Conservation (phyloP, 2,888 invertebrate species). For the Notocelia uddmanniana region DNA sequence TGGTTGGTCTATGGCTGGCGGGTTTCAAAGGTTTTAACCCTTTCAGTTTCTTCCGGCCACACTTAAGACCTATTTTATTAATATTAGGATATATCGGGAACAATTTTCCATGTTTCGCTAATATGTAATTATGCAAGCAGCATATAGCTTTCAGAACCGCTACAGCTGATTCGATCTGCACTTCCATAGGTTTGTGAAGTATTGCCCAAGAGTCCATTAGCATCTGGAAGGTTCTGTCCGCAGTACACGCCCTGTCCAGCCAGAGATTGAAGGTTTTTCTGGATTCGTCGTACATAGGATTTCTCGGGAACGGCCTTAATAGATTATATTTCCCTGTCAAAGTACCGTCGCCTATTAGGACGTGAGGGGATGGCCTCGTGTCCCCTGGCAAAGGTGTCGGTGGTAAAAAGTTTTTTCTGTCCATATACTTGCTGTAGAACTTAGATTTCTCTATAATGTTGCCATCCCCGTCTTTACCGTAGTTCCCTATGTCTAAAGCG, state of each 20-base stretch:
- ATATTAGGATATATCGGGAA: not conserved
- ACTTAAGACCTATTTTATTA: not conserved
- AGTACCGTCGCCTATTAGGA: not conserved
- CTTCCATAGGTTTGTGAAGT: slow-evolving; percentile 8
- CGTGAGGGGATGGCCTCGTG: not conserved
- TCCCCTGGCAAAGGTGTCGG: slow-evolving; percentile 11
- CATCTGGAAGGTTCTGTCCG: slow-evolving; percentile 14
- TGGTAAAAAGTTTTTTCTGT: not conserved
- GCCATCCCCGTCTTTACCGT: not conserved
- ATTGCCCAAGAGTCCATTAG: slow-evolving; percentile 13
- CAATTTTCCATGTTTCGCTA: slow-evolving; percentile 1
- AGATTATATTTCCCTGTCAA: slow-evolving; percentile 1
- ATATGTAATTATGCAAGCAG: slow-evolving; percentile 32
- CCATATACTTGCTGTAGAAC: slow-evolving; percentile 17
- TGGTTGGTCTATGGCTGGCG: not conserved
- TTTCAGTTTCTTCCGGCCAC: not conserved
- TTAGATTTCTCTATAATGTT: slow-evolving; percentile 15
- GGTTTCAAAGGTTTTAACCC: not conserved
- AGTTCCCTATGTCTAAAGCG: slow-evolving; percentile 28
- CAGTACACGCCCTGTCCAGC: not conserved
- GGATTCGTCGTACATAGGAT: not conserved
- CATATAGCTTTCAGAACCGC: slow-evolving; percentile 15
- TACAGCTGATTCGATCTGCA: not conserved
- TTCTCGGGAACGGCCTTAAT: slow-evolving; percentile 6
- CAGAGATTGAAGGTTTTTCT: slow-evolving; percentile 4